Evolutionary conservation across 92 coral and sea anemone species (phyloP).

Genomic region (Paragorgia papillata): DNA sequence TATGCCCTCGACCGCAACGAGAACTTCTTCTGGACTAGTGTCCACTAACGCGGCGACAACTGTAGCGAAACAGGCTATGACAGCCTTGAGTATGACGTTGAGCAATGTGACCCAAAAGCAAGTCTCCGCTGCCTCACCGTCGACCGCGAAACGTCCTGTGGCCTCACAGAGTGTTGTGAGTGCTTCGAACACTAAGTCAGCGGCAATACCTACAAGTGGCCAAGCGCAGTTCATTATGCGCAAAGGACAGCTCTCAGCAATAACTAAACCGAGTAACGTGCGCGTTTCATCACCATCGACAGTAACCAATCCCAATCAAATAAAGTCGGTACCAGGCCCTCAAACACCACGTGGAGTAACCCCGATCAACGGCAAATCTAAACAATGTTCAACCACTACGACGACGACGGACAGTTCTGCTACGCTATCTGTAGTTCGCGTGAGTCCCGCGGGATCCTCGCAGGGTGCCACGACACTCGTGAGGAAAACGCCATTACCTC

Average conservation of each 20-base stretch:
- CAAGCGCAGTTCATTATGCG: slow-evolving; percentile 31
- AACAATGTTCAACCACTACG: neutral
- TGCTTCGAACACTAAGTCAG: neutral
- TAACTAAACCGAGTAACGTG: neutral
- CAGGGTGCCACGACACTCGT: slow-evolving; percentile 21
- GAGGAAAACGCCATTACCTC: slow-evolving; percentile 27
- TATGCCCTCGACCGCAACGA: neutral
- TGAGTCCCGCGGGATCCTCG: neutral
- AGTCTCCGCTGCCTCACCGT: neutral
- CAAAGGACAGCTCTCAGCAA: slow-evolving; percentile 24
- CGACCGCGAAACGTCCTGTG: slow-evolving; percentile 7
- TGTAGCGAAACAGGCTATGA: neutral
- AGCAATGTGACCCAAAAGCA: neutral
- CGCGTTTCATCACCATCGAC: neutral
- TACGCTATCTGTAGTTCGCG: slow-evolving; percentile 1
- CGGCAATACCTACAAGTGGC: neutral
- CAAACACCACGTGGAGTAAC: slow-evolving; percentile 2
- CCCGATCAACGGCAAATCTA: neutral
- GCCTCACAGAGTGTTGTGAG: slow-evolving; percentile 3
- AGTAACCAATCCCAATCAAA: neutral
- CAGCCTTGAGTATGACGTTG: slow-evolving; percentile 20
- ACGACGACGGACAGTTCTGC: neutral
- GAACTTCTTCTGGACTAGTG: neutral
- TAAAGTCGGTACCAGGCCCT: neutral
- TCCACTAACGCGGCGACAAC: neutral